Evolutionary conservation across 1,140 invertebrate species (phyloP), one percentile per base, ranked within the genome.

Genomic region (Zaprionus gabonicus): DNA sequence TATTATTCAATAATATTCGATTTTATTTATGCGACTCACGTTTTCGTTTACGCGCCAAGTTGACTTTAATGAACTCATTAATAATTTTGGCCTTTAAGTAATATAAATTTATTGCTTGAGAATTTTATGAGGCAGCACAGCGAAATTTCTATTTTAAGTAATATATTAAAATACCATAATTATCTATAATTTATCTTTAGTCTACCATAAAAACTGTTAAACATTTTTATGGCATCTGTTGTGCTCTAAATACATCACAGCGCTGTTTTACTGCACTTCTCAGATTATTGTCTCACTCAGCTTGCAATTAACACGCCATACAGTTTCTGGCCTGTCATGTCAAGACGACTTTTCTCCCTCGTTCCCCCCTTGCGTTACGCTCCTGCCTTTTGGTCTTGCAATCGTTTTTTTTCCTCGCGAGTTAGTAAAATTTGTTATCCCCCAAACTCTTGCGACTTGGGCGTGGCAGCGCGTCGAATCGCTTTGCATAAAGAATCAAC

Each of bases 271-370:
- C 17, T 64, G 62, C 62, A 46, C 15, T 46, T 46, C 15, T 46
- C 41, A 44, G n/a, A n/a, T 6, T 6, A 44, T n/a, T 17, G n/a
- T 46, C 9, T 38, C 36, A 58, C 9, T 38, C 36, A 58, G 27
- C 36, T 64, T 79, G 70, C 53, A 82, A 82, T 82, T 81, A 81
- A 58, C 79, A 82, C 65, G 36, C 51, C 65, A 59, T 75, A 56
- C 72, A 73, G 65, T 67, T 67, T 71, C 65, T 55, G 64, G 51
- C 58, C 46, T 58, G 25, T 67, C 25, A 70, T 78, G 68, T 68
- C 56, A 79, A 53, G 31, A 53, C 31, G 31, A 55, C 31, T 17
- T 34, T 51, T 51, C 1, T n/a, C 49, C 46, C 20, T 15, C 0
- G 1, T 31, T 7, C 17, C 3, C 10, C 4, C 25, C 7, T 34